phyloP scores from a whole-genome alignment of 1,140 invertebrate species.

The Chironomus tepperi region DNA sequence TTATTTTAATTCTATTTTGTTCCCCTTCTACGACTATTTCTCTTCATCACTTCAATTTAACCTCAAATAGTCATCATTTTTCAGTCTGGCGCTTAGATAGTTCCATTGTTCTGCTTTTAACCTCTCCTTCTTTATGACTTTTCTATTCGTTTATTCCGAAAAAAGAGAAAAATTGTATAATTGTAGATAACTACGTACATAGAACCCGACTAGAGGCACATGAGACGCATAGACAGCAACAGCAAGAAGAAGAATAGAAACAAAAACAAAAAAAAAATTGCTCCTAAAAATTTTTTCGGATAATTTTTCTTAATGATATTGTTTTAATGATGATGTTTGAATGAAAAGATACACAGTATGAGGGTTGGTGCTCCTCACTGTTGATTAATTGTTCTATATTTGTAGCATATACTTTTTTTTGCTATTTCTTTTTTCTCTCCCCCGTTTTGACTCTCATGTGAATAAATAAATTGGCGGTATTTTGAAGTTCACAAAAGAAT shows the following conservation, averaged over 20 bases:
- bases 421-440: too few species aligned
- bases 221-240: too few species aligned
- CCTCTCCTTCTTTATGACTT: neutral
- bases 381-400: neutral
- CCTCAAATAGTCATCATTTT: neutral
- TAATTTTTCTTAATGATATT: neutral
- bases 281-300: too few species aligned
- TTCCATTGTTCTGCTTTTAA: too few species aligned
- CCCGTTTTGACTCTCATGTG: neutral
- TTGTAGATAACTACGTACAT: constrained; percentile 2
- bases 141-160: neutral
- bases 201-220: neutral
- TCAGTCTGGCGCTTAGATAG: neutral
- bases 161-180: neutral
- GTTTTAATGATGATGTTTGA: constrained; percentile 9
- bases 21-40: too few species aligned
- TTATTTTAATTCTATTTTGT: neutral
- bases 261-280: neutral
- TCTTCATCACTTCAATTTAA: too few species aligned
- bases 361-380: neutral
- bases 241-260: neutral
- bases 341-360: neutral
- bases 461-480: constrained; percentile 7
- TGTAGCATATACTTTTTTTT: too few species aligned
- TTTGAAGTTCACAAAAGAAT: neutral